These are phyloP conservation scores for Neofelis nebulosa DNA, from an alignment of 2,113 vertebrate species.

Conservation along the genomic window DNA sequence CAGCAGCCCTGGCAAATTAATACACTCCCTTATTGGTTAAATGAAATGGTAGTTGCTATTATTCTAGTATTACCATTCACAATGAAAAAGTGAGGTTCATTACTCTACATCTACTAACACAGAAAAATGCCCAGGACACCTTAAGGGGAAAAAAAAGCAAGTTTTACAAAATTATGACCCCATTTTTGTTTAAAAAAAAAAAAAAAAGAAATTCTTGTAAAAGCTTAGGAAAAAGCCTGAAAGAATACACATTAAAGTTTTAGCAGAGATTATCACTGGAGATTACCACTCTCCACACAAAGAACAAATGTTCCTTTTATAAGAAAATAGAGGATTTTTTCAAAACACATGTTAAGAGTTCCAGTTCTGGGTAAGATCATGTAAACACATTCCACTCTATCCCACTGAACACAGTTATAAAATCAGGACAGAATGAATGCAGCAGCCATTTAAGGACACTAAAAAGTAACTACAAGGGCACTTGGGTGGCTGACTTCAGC, in stretches of 20 bases:
- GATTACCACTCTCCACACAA: slow-evolving; percentile 10
- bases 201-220: background rate
- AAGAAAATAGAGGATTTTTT: background rate
- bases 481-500: no score
- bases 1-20: background rate
- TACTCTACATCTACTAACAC: background rate
- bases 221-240: background rate
- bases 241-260: background rate
- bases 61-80: background rate
- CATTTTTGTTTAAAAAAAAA: background rate
- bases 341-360: background rate
- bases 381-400: background rate
- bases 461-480: background rate
- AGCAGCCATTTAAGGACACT: background rate
- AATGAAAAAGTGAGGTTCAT: background rate
- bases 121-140: background rate
- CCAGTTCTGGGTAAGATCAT: background rate
- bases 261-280: background rate
- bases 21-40: background rate
- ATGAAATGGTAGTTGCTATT: background rate
- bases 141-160: background rate
- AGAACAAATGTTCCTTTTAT: background rate
- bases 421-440: background rate
- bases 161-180: background rate
- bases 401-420: background rate